phyloP scores from a whole-genome alignment of 2,113 vertebrate species.

The Artemisiospiza belli region DNA sequence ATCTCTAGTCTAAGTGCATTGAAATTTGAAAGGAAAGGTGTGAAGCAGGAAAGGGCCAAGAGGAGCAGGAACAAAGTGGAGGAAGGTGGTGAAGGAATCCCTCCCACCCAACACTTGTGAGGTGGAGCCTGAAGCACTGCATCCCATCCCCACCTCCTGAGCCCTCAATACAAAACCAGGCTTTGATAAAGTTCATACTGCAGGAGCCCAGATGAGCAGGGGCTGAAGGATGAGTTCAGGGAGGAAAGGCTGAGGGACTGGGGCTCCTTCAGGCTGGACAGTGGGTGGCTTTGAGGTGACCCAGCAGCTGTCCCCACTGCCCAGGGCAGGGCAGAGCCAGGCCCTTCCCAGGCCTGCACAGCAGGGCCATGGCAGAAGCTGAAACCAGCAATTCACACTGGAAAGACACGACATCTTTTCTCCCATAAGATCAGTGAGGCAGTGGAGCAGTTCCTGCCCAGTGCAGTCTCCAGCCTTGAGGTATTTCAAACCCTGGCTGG shows the following conservation, averaged over 20 bases:
- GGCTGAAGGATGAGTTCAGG: fast-evolving
- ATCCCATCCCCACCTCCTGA: not conserved
- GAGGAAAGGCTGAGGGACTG: not conserved
- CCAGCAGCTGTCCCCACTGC: not conserved
- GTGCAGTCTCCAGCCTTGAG: not conserved
- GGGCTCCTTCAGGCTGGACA: not conserved
- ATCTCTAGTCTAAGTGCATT: not conserved
- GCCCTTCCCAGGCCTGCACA: not conserved
- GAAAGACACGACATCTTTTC: not conserved
- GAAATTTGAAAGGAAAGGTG: not conserved
- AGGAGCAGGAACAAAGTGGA: not conserved
- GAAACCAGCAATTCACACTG: not conserved
- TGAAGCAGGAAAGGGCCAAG: not conserved
- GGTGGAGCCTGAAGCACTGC: no score
- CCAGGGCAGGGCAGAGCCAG: fast-evolving
- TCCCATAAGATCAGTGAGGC: not conserved
- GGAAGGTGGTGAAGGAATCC: not conserved
- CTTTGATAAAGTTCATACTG: not conserved
- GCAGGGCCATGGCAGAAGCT: not conserved
- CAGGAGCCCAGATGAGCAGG: not conserved
- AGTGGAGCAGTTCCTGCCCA: not conserved
- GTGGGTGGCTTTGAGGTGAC: not conserved
- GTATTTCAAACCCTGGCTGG: not conserved
- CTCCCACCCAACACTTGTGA: not conserved
- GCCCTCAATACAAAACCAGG: fast-evolving